Percentiles rank a stretch among this genome's conserved stretches.
Conservation (phyloP, 2,113 vertebrate genomes). For the Nipponia nippon region DNA sequence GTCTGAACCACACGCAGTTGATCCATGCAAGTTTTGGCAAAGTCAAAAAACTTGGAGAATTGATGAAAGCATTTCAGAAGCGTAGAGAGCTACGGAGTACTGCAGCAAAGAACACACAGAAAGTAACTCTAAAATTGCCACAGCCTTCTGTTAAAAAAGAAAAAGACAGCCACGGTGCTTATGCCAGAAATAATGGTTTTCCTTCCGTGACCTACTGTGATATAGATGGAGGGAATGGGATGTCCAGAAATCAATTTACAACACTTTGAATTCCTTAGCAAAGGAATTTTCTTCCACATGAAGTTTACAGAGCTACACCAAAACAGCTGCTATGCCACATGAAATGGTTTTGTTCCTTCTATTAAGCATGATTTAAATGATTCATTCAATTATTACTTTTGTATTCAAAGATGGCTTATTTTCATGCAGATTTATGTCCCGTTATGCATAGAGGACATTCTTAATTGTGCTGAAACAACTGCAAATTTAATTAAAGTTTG, state of each 20-base stretch:
- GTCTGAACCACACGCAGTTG: background rate
- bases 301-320: background rate
- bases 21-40: background rate
- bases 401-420: slow-evolving; percentile 49
- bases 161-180: background rate
- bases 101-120: background rate
- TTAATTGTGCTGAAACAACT: slow-evolving; percentile 62
- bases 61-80: background rate
- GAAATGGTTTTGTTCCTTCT: background rate
- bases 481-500: slow-evolving; percentile 68
- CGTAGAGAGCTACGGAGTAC: background rate
- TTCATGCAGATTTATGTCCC: slow-evolving; percentile 41
- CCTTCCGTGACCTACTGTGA: background rate
- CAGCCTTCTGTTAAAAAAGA: too few relatives aligned
- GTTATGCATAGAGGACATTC: slow-evolving; percentile 27
- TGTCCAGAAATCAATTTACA: background rate
- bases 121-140: background rate
- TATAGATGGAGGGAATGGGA: background rate
- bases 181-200: background rate
- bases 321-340: background rate
- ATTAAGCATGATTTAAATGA: background rate
- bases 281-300: background rate
- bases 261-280: background rate
- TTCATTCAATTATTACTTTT: slow-evolving; percentile 51
- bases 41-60: background rate